phyloP scores from a whole-genome alignment of 2,113 vertebrate genomes.

The Sorex araneus region DNA sequence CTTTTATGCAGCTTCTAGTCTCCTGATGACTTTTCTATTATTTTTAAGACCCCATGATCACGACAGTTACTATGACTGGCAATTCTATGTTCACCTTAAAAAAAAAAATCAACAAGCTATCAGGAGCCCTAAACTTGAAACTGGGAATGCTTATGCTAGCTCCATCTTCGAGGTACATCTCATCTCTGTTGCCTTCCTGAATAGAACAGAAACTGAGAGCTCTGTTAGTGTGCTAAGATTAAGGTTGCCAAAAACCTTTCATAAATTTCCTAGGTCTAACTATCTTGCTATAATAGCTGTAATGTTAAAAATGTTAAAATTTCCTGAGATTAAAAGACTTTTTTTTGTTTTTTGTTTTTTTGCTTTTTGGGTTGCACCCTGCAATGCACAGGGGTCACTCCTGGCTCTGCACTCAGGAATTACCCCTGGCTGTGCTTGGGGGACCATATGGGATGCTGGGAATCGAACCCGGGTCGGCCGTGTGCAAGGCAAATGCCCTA shows the following conservation, averaged over 20 bases:
- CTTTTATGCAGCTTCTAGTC: neutral
- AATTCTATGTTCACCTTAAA: neutral
- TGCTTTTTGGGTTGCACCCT: too few species aligned
- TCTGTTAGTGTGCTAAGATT: slow-evolving; percentile 57
- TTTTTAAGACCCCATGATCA: slow-evolving; percentile 50
- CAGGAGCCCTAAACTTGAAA: neutral
- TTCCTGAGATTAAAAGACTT: slow-evolving; percentile 70
- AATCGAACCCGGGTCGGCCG: too few species aligned
- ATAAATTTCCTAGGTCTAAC: slow-evolving; percentile 77
- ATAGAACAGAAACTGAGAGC: neutral
- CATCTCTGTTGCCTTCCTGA: slow-evolving; percentile 12
- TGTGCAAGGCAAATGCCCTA: too few species aligned
- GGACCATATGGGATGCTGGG: too few species aligned
- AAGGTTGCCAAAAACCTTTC: slow-evolving; percentile 74
- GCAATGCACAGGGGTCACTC: too few species aligned
- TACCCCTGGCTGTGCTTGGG: too few species aligned
- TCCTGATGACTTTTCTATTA: slow-evolving; percentile 51
- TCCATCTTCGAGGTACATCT: neutral
- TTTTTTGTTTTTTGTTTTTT: too few species aligned
- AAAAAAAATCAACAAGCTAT: neutral
- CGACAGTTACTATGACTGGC: neutral
- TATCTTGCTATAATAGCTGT: slow-evolving; percentile 82
- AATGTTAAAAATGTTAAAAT: slow-evolving; percentile 60
- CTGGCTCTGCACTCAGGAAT: too few species aligned
- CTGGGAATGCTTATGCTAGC: neutral